Base-by-base conservation (phyloP, 2,797 vertebrate genomes). In the Erethizon dorsatum region DNA sequence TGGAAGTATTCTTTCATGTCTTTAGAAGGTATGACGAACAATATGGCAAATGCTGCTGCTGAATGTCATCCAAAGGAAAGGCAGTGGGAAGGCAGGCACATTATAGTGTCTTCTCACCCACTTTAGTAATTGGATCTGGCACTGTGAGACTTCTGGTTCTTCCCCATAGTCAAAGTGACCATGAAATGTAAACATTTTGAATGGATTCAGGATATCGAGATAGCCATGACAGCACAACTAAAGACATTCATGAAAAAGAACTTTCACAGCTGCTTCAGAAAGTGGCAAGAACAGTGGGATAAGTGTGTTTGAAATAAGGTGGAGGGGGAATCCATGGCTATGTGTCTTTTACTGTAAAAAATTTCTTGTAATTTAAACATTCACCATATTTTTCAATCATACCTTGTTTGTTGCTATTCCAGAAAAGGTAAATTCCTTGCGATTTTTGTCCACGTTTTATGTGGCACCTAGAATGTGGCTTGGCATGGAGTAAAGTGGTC, bases 381-480 rank as follows among this genome's bases (percentile, higher is more conserved):
- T 6, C 14, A 17, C 15, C 5, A 7, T 67, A n/a, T n/a, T 67
- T 67, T n/a, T 67, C 5, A 63, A 31, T 18, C 65, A 67, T 15
- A 67, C 5, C 28, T n/a, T 63, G 26, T 59, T 24, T 50, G 1
- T 80, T 87, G n/a, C 17, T 90, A 20, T 85, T 80, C 18, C 52
- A 54, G 20, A 82, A 77, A 97, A 78, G 41, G 22, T 31, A 83
- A 73, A 20, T 59, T 85, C 33, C 7, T n/a, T 37, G 65, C 47
- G 6, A 78, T 84, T 85, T 96, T 82, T 69, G 63, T 18, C 37
- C 22, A 11, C 9, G 54, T 47, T 97, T 92, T 71, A 78, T 41
- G 33, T 7, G 86, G 37, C 26, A 75, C 24, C 26, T 95, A 79
- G n/a, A 82, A 14, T 88, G 86, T 93, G 91, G 84, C 63, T 91